phyloP scores from a whole-genome alignment of 2,113 vertebrate species.

The Pelmatolapia mariae region DNA sequence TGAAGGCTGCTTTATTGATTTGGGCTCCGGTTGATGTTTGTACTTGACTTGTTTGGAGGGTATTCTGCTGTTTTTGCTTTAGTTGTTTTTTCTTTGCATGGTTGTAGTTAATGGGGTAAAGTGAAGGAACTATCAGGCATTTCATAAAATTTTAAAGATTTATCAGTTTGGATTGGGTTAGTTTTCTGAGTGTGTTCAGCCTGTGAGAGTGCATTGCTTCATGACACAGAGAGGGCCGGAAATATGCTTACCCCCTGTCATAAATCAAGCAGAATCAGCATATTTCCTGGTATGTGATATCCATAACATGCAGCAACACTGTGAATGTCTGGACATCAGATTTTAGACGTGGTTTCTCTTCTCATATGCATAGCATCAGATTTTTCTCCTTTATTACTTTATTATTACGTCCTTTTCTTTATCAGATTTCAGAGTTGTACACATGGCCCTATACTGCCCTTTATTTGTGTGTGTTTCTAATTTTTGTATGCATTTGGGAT shows the following conservation, averaged over 20 bases:
- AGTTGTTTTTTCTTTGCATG: constrained; percentile 2
- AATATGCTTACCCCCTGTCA: not conserved
- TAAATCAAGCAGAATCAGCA: not conserved
- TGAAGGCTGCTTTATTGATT: not conserved
- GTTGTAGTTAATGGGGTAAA: accelerated
- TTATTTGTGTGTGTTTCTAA: not conserved
- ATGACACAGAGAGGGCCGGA: not conserved
- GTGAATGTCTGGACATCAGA: not conserved
- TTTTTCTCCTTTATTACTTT: not conserved
- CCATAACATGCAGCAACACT: not conserved
- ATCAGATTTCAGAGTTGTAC: not conserved
- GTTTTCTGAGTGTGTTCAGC: not conserved
- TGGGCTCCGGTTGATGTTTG: not conserved
- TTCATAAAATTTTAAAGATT: not conserved
- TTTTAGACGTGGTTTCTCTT: not conserved
- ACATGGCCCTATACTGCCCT: not conserved
- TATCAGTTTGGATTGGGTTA: not conserved
- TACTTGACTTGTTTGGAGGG: not conserved
- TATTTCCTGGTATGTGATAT: not conserved
- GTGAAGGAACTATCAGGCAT: not conserved
- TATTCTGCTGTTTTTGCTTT: constrained; percentile 8
- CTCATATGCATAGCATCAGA: not conserved
- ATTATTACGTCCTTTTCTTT: not conserved
- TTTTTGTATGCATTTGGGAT: not conserved
- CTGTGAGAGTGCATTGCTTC: not conserved